phyloP scores from a whole-genome alignment of 2,888 invertebrate species.

The Drosophila meridiana region DNA sequence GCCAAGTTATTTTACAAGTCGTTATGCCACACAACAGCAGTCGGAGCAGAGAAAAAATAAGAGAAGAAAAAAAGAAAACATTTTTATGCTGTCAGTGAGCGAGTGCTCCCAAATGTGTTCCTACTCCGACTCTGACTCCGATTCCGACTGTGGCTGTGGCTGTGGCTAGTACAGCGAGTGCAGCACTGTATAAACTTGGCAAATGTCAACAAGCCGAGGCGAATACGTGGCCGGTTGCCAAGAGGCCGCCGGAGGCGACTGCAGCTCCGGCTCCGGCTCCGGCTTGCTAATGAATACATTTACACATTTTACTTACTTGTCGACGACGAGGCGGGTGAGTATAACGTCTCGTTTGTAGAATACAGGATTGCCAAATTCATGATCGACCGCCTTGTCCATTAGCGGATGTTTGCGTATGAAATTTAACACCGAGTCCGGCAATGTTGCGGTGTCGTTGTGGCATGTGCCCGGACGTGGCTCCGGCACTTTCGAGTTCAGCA shows the following conservation, averaged over 20 bases:
- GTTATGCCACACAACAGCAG: constrained; percentile 31
- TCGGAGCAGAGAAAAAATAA: neutral
- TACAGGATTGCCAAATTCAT: constrained; percentile 96
- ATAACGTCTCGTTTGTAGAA: constrained; percentile 96
- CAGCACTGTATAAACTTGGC: constrained; percentile 60
- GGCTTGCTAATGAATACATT: constrained; percentile 74
- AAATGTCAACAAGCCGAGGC: constrained; percentile 62
- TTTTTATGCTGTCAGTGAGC: constrained; percentile 58
- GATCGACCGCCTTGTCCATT: constrained; percentile 98
- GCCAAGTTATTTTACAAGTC: constrained; percentile 68
- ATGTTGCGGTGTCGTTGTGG: constrained; percentile 95
- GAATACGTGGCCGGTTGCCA: constrained; percentile 40
- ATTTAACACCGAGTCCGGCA: constrained; percentile 96
- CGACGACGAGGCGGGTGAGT: constrained; percentile 96
- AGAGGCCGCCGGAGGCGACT: constrained; percentile 16
- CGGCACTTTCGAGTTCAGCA: constrained; percentile 95
- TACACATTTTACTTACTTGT: constrained; percentile 86
- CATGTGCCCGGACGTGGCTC: constrained; percentile 97
- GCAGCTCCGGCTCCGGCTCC: constrained; percentile 23
- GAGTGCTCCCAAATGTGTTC: constrained; percentile 54
- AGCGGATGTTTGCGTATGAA: constrained; percentile 98
- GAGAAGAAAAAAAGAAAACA: constrained; percentile 23
- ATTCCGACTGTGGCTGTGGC: constrained; percentile 38
- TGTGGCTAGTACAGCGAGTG: constrained; percentile 32
- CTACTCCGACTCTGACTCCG: constrained; percentile 22